Conservation (phyloP, 2,888 invertebrate species). For the Leptinotarsa juncta region DNA sequence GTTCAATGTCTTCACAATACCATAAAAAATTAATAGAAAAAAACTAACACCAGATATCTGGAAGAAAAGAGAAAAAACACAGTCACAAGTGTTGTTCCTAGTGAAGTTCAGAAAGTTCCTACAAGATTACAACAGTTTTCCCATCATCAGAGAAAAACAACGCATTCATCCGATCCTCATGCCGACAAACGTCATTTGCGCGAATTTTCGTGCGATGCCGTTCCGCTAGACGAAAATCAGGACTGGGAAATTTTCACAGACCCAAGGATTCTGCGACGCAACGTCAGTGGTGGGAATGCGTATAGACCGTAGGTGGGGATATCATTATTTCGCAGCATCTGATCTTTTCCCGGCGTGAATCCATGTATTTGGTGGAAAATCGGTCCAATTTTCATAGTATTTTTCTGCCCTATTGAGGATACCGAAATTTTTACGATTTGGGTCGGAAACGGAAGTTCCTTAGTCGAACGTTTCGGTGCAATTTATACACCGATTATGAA, state of each 20-base stretch:
- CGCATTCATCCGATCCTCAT: constrained; percentile 32
- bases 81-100: too few relatives aligned
- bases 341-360: constrained; percentile 60
- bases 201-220: constrained; percentile 49
- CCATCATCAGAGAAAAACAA: background rate
- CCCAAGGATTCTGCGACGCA: constrained; percentile 57
- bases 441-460: constrained; percentile 13
- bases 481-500: background rate
- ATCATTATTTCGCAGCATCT: constrained; percentile 64
- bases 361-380: constrained; percentile 52
- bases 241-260: constrained; percentile 59
- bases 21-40: too few relatives aligned
- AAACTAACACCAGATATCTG: too few relatives aligned
- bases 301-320: constrained; percentile 55
- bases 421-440: constrained; percentile 27
- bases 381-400: constrained; percentile 48
- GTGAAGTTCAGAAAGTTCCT: background rate
- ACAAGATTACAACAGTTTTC: background rate
- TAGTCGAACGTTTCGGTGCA: background rate
- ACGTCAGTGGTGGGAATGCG: constrained; percentile 53
- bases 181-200: constrained; percentile 48
- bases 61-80: too few relatives aligned
- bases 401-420: constrained; percentile 44
- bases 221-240: constrained; percentile 54
- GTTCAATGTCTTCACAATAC: too few relatives aligned